These are phyloP conservation scores for Lacerta viridis DNA, from an alignment of 2,797 vertebrate genomes.

Conservation along the genomic window DNA sequence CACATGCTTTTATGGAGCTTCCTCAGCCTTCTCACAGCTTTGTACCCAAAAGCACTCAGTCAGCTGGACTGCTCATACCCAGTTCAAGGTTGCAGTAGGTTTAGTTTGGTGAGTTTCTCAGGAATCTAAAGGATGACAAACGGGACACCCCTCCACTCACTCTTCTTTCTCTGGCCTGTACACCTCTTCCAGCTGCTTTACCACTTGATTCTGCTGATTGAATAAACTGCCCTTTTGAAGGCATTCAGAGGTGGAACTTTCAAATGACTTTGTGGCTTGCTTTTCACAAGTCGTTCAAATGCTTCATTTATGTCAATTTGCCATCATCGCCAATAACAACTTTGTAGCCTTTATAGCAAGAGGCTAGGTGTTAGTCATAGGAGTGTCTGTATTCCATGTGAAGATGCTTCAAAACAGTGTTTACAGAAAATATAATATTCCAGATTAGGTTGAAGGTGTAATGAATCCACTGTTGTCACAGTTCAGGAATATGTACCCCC, in stretches of 20 bases:
- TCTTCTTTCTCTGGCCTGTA: too few species aligned
- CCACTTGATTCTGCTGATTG: neutral
- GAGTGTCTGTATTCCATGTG: conserved; percentile 21
- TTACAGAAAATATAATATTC: conserved; percentile 26
- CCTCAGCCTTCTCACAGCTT: too few species aligned
- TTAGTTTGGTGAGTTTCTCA: too few species aligned
- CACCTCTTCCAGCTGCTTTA: neutral
- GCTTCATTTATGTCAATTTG: neutral
- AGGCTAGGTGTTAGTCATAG: conserved; percentile 3
- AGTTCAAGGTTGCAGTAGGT: too few species aligned
- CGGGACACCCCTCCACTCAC: too few species aligned
- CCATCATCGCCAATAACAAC: neutral
- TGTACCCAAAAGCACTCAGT: too few species aligned
- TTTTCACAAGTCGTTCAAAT: neutral
- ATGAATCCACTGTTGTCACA: neutral
- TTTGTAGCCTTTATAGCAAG: neutral
- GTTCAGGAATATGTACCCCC: conserved; percentile 13
- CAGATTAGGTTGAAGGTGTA: neutral
- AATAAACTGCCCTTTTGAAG: conserved; percentile 16
- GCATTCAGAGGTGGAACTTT: neutral
- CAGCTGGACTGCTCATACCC: too few species aligned
- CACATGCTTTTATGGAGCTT: too few species aligned
- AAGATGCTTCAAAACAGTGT: conserved; percentile 11
- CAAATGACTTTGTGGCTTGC: neutral
- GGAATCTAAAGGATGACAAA: too few species aligned